Evolutionary conservation across 1,140 invertebrate species (phyloP).

Genomic region (Temnothorax longispinosus): DNA sequence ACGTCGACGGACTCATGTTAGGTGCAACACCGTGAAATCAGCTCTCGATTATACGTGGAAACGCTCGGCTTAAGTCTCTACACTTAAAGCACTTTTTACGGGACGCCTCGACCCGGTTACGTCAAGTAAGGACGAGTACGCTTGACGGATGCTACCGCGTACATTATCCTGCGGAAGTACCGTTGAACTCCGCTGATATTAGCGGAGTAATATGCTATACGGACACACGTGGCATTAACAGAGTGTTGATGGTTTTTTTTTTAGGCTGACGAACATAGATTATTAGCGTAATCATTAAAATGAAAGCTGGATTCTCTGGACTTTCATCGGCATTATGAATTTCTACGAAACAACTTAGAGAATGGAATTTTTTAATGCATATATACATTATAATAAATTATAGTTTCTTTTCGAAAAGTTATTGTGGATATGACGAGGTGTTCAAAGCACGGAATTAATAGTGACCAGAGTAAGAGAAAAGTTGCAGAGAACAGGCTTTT

Average conservation of each 20-base stretch:
- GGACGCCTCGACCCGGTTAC: constrained; percentile 64
- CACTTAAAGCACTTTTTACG: constrained; percentile 19
- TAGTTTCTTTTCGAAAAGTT: not conserved
- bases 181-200: constrained; percentile 51
- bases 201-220: constrained; percentile 13
- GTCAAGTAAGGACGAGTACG: constrained; percentile 56
- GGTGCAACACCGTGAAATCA: constrained; percentile 57
- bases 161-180: constrained; percentile 53
- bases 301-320: not conserved
- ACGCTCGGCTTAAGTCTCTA: constrained; percentile 8
- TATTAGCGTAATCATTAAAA: constrained; percentile 13
- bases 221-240: constrained; percentile 21
- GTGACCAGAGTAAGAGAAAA: not conserved
- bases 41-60: constrained; percentile 53
- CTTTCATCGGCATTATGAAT: constrained; percentile 6
- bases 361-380: not conserved
- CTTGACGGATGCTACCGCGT: constrained; percentile 59
- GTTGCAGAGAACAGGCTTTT: not conserved
- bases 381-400: not conserved
- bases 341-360: not conserved
- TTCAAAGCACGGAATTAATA: not conserved
- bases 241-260: constrained; percentile 18
- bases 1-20: constrained; percentile 31
- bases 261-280: not conserved
- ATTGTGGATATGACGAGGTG: not conserved